Base-by-base conservation (phyloP, 2,888 invertebrate genomes). In the Eupeodes latifasciatus region DNA sequence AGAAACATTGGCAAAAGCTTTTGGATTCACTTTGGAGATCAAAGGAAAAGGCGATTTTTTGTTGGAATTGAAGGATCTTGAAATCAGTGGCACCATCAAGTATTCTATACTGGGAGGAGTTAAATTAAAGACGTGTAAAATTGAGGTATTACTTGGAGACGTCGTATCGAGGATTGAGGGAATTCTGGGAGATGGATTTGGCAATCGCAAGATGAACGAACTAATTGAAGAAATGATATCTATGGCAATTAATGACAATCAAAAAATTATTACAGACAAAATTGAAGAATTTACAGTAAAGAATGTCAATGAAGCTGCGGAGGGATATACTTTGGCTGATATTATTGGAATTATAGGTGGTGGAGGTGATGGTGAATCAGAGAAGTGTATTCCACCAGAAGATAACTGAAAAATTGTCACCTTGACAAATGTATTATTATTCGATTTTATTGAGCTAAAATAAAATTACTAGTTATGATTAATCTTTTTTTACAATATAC, bases 11-110 rank as follows among this genome's bases (percentile, higher is more conserved):
- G 84, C 92, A 49, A 91, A 92, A 85, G 91, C 92, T 64, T 91
- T 71, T 76, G 93, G 93, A 76, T 91, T 93, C 81, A 93, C 92
- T 49, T 85, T 93, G 47, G 91, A 92, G 47, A 27, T 92, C 69
- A 61, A 91, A 34, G 93, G 93, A 81, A 90, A 90, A 19, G 93
- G 93, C 4, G 90, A 91, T 16, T 91, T 92, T 69, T 91, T 91
- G 19, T 90, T 92, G 67, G 89, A 91, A 74, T 89, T 93, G 61
- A 91, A 90, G 78, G 90, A 92, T 55, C 90, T 93, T 86, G 36
- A 74, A 10, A 90, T 93, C 85, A 90, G 85, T 85, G 92, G 92
- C 36, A 89, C 83, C 11, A 14, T 92, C 51, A 92, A 91, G 77
- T 93, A 93, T 89, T 91, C 91, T 4, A 78, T 91, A 5, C 86